Evolutionary conservation across 2,113 vertebrate genomes (phyloP), one percentile per base, ranked within the genome.

Genomic region (Rhynchomys soricoides): DNA sequence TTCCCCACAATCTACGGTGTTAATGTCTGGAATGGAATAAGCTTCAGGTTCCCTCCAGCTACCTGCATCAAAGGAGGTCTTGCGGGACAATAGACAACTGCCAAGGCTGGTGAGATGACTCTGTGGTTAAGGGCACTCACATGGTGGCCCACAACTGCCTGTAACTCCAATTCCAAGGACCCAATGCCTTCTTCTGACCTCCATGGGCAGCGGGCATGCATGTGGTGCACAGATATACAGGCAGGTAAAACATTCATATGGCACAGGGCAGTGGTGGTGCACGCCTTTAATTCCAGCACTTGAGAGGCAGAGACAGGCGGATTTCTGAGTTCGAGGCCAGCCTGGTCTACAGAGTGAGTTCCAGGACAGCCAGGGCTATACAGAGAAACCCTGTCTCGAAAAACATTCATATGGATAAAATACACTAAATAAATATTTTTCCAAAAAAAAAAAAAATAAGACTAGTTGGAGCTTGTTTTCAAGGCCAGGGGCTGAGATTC

Each of bases 1-100:
- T 31, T 17, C 24, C 48, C 73, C 8, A 24, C 2, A 5, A 31
- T 4, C 2, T 1, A 86, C 24, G 40, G n/a, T 2, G 11, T 1
- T 15, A 64, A 8, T 2, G 15, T 12, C 55, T 64, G 89, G 31
- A 29, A 21, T 3, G n/a, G 50, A 74, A 34, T 3, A 4, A 81
- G 12, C 13, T 31, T 7, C 66, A 24, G 5, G 37, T 5, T 92
- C 34, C 62, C 13, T 64, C 71, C 19, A 26, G 59, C 37, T 21
- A 6, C 31, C 19, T 19, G 17, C 50, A n/a, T 26, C 77, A 57
- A 4, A 37, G 50, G 17, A 43, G 19, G 40, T 22, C 12, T 5
- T 88, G 22, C 0, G 6, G 48, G 48, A 83, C 40, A 17, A 93
- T 50, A 68, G 13, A n/a, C 13, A 11, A n/a, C 22, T 29, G n/a